Evolutionary conservation across 2,797 vertebrate genomes (phyloP), one percentile per base, ranked within the genome.

Genomic region (Coluber constrictor): DNA sequence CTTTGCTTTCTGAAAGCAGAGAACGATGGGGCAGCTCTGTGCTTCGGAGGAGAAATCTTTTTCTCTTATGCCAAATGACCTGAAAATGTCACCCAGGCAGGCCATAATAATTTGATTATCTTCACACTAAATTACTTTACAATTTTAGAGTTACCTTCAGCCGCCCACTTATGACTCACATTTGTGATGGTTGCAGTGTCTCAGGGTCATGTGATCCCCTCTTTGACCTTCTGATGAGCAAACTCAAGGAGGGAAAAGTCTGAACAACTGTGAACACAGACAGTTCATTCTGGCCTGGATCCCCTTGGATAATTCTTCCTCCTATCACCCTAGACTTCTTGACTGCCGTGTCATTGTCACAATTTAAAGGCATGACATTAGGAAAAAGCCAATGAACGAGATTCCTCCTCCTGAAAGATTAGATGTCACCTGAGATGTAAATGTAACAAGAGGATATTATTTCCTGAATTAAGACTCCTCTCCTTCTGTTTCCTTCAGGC

Each of bases 341-440:
- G 63, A 61, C 54, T 90, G 23, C 60, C 83, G 90, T 18, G 74
- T 59, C 90, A 90, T 59, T 11, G 87, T 91, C 91, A 94, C 47
- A 90, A 88, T 95, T 95, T 93, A 93, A 96, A 92, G 91, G 79
- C 66, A 70, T 92, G 95, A 88, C 79, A 89, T 86, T 61, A 87
- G 87, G 79, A 94, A 94, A 88, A 92, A 47, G 0, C 47, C 43
- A 51, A 55, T 29, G 89, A 91, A 60, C 3, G 43, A 20, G 25
- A 16, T 12, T 29, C 87, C 47, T 88, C 1, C 70, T 43, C 89
- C 12, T 51, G n/a, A 32, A 57, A 94, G 16, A 94, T 90, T 93
- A 89, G 51, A 20, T 47, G 25, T 93, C 94, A 88, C n/a, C 51
- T 91, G 27, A 47, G 70, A 93, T 87, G 57, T 25, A 91, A 32